phyloP scores from a whole-genome alignment of 2,888 invertebrate genomes.

The Pachydiplax longipennis region DNA sequence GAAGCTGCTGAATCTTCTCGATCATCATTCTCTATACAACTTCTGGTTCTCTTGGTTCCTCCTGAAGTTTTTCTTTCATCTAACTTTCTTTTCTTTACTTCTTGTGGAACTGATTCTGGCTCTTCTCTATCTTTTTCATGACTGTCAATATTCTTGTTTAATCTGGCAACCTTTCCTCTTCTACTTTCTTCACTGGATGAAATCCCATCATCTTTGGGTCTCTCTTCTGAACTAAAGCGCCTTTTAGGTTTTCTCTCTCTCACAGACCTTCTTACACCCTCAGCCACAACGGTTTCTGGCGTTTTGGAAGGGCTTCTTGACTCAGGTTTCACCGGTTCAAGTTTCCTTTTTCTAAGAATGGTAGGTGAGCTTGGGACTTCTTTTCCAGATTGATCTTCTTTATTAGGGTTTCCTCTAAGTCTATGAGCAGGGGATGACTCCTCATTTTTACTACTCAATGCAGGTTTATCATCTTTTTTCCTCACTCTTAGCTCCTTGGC shows the following conservation, averaged over 20 bases:
- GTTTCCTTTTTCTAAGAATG: not conserved
- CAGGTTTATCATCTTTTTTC: not conserved
- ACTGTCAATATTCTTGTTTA: too few relatives aligned
- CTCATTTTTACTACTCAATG: not conserved
- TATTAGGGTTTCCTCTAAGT: not conserved
- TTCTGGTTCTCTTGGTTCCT: not conserved
- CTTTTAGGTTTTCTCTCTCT: conserved; percentile 25
- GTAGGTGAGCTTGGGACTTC: not conserved
- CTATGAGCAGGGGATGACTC: not conserved
- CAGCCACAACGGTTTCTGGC: not conserved
- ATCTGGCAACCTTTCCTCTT: too few relatives aligned
- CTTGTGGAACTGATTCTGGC: not conserved
- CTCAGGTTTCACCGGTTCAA: not conserved
- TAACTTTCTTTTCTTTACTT: not conserved
- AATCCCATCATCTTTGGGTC: not conserved
- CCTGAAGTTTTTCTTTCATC: not conserved
- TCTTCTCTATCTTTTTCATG: not conserved
- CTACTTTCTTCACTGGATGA: not conserved
- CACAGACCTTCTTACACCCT: not conserved
- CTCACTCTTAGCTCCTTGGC: not conserved
- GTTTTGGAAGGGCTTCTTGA: too few relatives aligned
- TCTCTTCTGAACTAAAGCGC: not conserved
- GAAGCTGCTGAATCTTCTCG: not conserved
- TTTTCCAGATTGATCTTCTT: not conserved
- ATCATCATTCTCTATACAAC: not conserved